Conservation (phyloP, 2,888 invertebrate species). For the Sphecodes monilicornis region DNA sequence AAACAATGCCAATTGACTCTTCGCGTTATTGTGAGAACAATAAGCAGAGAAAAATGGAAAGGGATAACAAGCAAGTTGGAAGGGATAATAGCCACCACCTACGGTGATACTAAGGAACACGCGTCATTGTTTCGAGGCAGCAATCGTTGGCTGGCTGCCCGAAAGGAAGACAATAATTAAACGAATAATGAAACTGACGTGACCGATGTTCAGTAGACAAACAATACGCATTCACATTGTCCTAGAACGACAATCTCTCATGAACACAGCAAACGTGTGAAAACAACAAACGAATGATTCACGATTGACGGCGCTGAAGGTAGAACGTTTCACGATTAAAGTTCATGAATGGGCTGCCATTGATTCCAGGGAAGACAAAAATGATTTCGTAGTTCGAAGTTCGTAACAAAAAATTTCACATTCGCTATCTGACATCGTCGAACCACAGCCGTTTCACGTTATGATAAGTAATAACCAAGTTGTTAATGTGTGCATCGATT, state of each 20-base stretch:
- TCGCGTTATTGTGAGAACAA: conserved; percentile 68
- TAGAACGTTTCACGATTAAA: neutral
- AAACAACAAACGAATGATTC: conserved; percentile 36
- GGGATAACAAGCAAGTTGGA: conserved; percentile 58
- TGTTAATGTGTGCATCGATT: too few relatives aligned
- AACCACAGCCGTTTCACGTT: too few relatives aligned
- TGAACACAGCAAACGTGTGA: neutral
- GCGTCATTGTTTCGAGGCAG: conserved; percentile 55
- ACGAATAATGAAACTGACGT: conserved; percentile 58
- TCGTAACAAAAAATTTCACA: too few relatives aligned
- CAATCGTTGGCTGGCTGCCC: conserved; percentile 30
- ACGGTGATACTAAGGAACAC: conserved; percentile 43
- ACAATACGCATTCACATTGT: conserved; percentile 45
- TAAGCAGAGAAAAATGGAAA: conserved; percentile 66
- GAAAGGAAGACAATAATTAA: conserved; percentile 65
- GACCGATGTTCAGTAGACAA: conserved; percentile 38
- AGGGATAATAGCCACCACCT: conserved; percentile 66
- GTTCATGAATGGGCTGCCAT: neutral
- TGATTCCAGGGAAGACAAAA: neutral
- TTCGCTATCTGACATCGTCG: too few relatives aligned
- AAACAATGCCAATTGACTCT: conserved; percentile 66
- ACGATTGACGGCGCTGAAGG: conserved; percentile 1
- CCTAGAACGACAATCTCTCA: conserved; percentile 43
- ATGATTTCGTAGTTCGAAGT: too few relatives aligned
- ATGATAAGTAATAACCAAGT: too few relatives aligned